phyloP scores from a whole-genome alignment of 1,140 invertebrate genomes.

The Drosophila subpulchrella region DNA sequence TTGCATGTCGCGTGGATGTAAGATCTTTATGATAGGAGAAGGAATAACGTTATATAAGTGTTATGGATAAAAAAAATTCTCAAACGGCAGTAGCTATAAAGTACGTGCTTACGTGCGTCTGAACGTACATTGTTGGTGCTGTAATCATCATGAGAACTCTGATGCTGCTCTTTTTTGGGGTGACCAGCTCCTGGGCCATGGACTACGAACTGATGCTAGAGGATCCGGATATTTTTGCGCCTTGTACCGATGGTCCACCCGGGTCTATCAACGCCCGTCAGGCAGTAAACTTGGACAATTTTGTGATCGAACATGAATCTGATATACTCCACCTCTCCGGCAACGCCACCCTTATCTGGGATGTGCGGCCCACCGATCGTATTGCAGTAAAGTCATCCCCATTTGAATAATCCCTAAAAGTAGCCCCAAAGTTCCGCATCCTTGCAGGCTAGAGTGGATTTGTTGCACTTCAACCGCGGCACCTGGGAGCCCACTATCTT shows the following conservation, averaged over 20 bases:
- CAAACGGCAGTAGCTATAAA: slow-evolving; percentile 5
- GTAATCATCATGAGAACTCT: slow-evolving; percentile 30
- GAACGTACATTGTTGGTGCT: too few species aligned
- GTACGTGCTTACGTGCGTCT: too few species aligned
- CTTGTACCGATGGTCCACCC: slow-evolving; percentile 27
- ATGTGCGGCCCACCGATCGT: slow-evolving; percentile 49
- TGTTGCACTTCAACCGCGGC: slow-evolving; percentile 46
- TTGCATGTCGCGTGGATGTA: neutral
- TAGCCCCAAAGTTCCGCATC: neutral
- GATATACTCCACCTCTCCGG: slow-evolving; percentile 41
- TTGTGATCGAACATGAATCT: slow-evolving; percentile 12
- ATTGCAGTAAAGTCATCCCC: slow-evolving; percentile 32
- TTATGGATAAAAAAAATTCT: neutral
- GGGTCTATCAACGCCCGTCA: slow-evolving; percentile 11
- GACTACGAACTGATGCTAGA: slow-evolving; percentile 53
- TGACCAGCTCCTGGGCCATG: slow-evolving; percentile 3
- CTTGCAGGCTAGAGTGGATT: neutral
- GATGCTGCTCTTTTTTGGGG: slow-evolving; percentile 14
- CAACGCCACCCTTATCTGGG: slow-evolving; percentile 42
- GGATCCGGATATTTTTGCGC: slow-evolving; percentile 53
- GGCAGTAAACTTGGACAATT: slow-evolving; percentile 14
- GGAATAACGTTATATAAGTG: too few species aligned
- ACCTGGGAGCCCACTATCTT: slow-evolving; percentile 62
- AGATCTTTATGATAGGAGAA: slow-evolving; percentile 4
- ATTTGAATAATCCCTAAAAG: too few species aligned